phyloP scores from a whole-genome alignment of 2,797 vertebrate species.

The Valencia hispanica region DNA sequence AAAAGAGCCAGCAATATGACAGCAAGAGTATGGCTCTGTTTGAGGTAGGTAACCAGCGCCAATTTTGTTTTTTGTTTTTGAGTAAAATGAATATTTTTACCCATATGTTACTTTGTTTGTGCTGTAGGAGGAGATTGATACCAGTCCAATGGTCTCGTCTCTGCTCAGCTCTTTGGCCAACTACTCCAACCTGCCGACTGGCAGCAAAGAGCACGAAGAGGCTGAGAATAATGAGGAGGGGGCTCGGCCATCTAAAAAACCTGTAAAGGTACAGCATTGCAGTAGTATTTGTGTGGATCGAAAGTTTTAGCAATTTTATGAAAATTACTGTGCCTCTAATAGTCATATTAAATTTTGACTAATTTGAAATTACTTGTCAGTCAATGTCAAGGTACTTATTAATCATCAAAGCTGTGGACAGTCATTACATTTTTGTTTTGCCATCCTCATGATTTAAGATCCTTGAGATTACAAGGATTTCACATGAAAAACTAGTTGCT shows the following conservation, averaged over 20 bases:
- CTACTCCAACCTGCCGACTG: conserved; percentile 96
- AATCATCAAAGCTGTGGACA: too few relatives aligned
- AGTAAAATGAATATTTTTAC: background rate
- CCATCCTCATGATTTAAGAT: too few relatives aligned
- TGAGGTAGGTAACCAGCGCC: conserved; percentile 81
- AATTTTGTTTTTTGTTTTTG: too few relatives aligned
- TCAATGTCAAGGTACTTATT: too few relatives aligned
- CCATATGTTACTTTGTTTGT: conserved; percentile 21
- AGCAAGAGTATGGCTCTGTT: conserved; percentile 98
- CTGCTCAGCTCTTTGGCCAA: conserved; percentile 95
- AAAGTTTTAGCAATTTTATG: too few relatives aligned
- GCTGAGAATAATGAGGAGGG: conserved; percentile 93
- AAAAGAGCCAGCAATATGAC: conserved; percentile 93
- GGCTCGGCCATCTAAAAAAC: conserved; percentile 86
- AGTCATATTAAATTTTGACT: too few relatives aligned
- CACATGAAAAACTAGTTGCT: background rate
- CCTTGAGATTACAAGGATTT: background rate
- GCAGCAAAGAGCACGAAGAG: conserved; percentile 96
- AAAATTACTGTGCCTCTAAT: too few relatives aligned
- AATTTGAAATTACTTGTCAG: too few relatives aligned
- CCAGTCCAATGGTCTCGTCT: conserved; percentile 97
- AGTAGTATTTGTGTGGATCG: background rate
- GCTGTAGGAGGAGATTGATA: conserved; percentile 97
- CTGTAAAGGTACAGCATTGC: conserved; percentile 83
- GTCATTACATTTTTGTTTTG: too few relatives aligned